phyloP scores from a whole-genome alignment of 2,797 vertebrate genomes.

The Florisuga fusca region DNA sequence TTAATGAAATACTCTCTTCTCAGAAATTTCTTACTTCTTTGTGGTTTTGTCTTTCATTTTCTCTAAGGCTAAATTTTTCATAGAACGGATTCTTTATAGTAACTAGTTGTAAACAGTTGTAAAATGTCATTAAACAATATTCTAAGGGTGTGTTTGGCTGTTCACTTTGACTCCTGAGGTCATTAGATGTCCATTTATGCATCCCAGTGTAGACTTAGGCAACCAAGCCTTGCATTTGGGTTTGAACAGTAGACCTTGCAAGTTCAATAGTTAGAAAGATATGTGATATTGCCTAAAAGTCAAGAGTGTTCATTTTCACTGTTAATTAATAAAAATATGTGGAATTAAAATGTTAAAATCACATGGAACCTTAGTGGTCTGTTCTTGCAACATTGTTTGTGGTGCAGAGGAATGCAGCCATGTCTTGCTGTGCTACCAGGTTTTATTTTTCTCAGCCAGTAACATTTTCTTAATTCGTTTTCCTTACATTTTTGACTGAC shows the following conservation, averaged over 20 bases:
- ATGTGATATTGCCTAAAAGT: not conserved
- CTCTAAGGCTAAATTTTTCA: not conserved
- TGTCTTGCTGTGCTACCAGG: not conserved
- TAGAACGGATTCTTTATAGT: constrained; percentile 10
- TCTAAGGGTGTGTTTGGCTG: not conserved
- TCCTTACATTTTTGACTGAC: not conserved
- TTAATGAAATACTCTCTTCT: not conserved
- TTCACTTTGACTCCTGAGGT: not conserved
- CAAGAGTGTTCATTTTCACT: not conserved
- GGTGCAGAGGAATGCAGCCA: not conserved
- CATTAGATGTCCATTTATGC: not conserved
- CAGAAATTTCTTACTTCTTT: not conserved
- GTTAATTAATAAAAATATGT: not conserved
- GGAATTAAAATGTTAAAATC: constrained; percentile 17
- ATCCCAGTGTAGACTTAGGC: not conserved
- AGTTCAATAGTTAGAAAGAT: not conserved
- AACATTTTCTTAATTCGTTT: not conserved
- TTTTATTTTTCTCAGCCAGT: not conserved
- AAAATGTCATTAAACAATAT: not conserved
- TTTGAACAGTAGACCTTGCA: not conserved
- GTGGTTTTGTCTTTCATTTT: not conserved
- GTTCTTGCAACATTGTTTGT: not conserved
- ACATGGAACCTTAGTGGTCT: not conserved
- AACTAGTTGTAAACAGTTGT: not conserved
- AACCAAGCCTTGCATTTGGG: not conserved